phyloP scores from a whole-genome alignment of 2,113 vertebrate species.

The Chunga burmeisteri region DNA sequence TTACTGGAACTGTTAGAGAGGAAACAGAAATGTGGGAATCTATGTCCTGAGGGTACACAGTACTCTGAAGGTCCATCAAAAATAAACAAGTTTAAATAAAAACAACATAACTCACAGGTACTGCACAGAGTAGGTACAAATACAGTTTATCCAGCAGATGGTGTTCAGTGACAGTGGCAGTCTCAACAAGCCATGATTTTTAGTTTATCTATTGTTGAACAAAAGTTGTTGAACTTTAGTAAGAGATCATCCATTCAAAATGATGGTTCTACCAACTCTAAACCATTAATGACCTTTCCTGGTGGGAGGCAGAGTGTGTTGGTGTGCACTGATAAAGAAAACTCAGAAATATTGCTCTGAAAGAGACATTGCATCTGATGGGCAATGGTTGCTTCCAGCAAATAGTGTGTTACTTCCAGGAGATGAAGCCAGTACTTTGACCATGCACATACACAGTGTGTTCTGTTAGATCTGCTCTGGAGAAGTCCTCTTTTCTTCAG shows the following conservation, averaged over 20 bases:
- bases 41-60: background rate
- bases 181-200: background rate
- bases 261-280: background rate
- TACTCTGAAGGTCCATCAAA: background rate
- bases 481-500: background rate
- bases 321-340: background rate
- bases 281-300: background rate
- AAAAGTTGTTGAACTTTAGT: background rate
- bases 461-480: background rate
- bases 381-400: background rate
- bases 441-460: accelerated
- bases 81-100: background rate
- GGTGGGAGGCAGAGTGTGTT: background rate
- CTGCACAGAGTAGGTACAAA: background rate
- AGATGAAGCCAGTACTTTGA: background rate
- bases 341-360: background rate
- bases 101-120: background rate
- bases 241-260: background rate
- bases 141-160: background rate
- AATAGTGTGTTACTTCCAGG: background rate
- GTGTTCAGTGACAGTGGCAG: background rate
- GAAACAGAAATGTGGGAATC: background rate
- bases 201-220: background rate
- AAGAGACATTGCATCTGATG: background rate
- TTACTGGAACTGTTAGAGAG: background rate